phyloP scores from a whole-genome alignment of 2,797 vertebrate genomes.

The Okamejei kenojei region DNA sequence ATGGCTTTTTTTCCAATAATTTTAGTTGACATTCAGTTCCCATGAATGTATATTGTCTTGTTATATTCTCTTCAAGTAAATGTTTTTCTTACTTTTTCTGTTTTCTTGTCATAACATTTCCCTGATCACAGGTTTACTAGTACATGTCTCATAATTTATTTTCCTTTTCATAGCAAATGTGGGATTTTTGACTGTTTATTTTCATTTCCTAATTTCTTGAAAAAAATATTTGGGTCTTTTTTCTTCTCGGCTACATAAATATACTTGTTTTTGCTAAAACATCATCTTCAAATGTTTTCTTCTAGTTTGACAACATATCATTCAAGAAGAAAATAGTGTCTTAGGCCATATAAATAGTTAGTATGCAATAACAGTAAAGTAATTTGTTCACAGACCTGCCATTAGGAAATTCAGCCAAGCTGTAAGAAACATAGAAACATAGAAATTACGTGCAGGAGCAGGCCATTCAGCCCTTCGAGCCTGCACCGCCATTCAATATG shows the following conservation, averaged over 20 bases:
- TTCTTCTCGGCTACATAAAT: background rate
- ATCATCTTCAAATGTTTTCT: background rate
- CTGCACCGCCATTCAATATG: too few species aligned
- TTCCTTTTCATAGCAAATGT: background rate
- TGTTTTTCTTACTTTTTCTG: background rate
- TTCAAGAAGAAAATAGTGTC: too few species aligned
- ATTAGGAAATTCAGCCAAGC: too few species aligned
- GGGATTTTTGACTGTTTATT: background rate
- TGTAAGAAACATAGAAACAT: too few species aligned
- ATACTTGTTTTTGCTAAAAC: background rate
- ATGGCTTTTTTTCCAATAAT: background rate
- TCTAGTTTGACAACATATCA: background rate
- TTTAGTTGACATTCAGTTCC: background rate
- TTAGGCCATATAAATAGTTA: too few species aligned
- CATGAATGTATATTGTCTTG: background rate
- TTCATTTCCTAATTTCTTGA: background rate
- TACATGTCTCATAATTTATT: background rate
- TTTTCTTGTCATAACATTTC: background rate
- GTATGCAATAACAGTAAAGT: too few species aligned
- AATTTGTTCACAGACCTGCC: too few species aligned
- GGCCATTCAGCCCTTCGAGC: too few species aligned
- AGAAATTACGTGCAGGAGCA: too few species aligned
- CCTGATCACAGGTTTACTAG: background rate
- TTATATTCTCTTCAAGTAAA: background rate
- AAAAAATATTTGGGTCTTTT: background rate